Conservation (phyloP, 2,113 vertebrate genomes). For the Tor tambroides region DNA sequence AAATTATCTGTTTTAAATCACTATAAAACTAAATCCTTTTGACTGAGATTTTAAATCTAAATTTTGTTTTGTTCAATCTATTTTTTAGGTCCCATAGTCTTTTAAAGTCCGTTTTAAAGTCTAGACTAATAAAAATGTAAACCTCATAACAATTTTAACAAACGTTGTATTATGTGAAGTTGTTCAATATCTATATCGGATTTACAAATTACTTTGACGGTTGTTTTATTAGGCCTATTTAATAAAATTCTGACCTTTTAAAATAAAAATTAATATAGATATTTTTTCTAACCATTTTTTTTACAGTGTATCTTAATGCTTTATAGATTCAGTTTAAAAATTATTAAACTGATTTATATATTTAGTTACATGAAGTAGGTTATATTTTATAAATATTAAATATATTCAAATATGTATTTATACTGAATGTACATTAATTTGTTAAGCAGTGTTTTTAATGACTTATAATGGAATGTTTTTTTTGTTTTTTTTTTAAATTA, state of each 20-base stretch:
- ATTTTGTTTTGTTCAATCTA: background rate
- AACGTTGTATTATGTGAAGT: background rate
- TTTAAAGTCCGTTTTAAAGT: background rate
- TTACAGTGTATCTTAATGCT: background rate
- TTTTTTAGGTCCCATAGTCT: background rate
- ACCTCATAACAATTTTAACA: background rate
- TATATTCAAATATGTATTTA: background rate
- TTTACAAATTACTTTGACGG: background rate
- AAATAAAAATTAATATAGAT: background rate
- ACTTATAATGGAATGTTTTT: background rate
- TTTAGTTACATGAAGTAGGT: too few relatives aligned
- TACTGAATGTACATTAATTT: background rate
- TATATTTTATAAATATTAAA: conserved; percentile 2
- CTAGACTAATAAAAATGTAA: background rate
- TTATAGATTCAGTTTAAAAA: background rate
- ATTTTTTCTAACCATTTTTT: background rate
- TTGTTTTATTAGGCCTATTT: background rate
- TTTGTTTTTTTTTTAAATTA: too few relatives aligned
- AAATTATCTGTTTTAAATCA: background rate
- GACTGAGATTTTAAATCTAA: background rate
- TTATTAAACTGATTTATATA: background rate
- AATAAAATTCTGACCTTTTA: background rate
- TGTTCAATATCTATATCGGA: background rate
- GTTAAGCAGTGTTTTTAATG: background rate
- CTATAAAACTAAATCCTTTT: background rate